phyloP scores from a whole-genome alignment of 2,797 vertebrate species.

The Myotis vivesi region DNA sequence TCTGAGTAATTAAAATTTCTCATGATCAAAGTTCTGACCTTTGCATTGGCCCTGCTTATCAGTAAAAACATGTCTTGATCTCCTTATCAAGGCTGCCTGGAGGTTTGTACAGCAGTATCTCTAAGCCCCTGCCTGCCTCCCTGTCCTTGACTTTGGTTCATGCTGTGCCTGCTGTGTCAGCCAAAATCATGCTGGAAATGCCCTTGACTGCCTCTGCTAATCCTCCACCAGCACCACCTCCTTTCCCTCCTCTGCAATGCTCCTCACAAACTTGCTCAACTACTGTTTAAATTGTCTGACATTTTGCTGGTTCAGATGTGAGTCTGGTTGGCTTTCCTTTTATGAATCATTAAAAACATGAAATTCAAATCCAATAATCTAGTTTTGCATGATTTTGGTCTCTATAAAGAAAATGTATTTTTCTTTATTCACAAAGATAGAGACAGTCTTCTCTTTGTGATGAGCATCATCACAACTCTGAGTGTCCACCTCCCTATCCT shows the following conservation, averaged over 20 bases:
- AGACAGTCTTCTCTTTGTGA: background rate
- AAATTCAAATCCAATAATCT: constrained; percentile 48
- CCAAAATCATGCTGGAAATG: constrained; percentile 67
- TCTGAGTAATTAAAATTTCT: constrained; percentile 79
- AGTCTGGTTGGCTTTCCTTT: background rate
- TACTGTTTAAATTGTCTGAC: constrained; percentile 45
- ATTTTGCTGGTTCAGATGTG: constrained; percentile 57
- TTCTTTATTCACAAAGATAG: background rate
- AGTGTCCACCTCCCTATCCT: background rate
- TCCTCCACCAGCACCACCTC: background rate
- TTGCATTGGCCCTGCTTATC: constrained; percentile 63
- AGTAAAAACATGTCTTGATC: constrained; percentile 72
- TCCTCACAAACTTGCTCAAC: constrained; percentile 58
- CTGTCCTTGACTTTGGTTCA: constrained; percentile 70
- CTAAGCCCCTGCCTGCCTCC: constrained; percentile 65
- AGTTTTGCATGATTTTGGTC: constrained; percentile 11
- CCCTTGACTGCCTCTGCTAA: constrained; percentile 39
- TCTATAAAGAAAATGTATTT: constrained; percentile 33
- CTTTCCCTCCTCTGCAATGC: constrained; percentile 8
- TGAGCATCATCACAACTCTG: background rate
- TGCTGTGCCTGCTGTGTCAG: constrained; percentile 63
- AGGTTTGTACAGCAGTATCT: constrained; percentile 41
- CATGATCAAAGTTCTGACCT: constrained; percentile 76
- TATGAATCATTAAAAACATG: constrained; percentile 51
- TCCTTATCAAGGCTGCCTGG: constrained; percentile 49